Conservation (phyloP, 2,888 invertebrate genomes). For the Spodoptera exigua region DNA sequence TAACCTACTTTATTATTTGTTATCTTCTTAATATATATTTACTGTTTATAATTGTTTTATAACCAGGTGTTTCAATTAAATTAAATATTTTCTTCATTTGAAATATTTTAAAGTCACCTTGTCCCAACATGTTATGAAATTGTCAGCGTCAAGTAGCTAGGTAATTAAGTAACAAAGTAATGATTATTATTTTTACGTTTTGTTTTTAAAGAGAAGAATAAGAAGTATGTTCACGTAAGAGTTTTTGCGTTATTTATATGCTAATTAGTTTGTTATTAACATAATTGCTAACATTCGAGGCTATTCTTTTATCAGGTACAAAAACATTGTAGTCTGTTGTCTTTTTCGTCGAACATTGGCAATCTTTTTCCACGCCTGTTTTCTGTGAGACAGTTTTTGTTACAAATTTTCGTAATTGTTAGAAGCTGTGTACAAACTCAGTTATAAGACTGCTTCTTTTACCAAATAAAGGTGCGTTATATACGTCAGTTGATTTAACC, state of each 20-base stretch:
- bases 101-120: conserved; percentile 10
- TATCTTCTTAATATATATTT: conserved; percentile 30
- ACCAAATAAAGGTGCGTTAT: too few relatives aligned
- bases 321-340: too few relatives aligned
- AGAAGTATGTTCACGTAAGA: conserved; percentile 17
- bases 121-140: conserved; percentile 42
- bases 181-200: conserved; percentile 26
- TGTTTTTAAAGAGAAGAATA: too few relatives aligned
- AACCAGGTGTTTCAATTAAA: conserved; percentile 35
- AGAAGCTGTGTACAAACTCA: too few relatives aligned
- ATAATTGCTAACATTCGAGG: too few relatives aligned
- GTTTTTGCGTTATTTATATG: conserved; percentile 6
- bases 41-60: conserved; percentile 40
- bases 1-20: conserved; percentile 45
- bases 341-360: too few relatives aligned
- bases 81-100: conserved; percentile 20
- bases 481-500: too few relatives aligned
- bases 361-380: too few relatives aligned
- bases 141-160: conserved; percentile 23
- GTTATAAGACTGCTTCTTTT: too few relatives aligned
- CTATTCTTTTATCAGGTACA: too few relatives aligned
- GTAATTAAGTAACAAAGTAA: conserved; percentile 19
- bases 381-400: too few relatives aligned
- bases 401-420: too few relatives aligned
- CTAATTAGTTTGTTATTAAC: neutral